Evolutionary conservation across 2,113 vertebrate genomes (phyloP).

Genomic region (Casuarius casuarius): DNA sequence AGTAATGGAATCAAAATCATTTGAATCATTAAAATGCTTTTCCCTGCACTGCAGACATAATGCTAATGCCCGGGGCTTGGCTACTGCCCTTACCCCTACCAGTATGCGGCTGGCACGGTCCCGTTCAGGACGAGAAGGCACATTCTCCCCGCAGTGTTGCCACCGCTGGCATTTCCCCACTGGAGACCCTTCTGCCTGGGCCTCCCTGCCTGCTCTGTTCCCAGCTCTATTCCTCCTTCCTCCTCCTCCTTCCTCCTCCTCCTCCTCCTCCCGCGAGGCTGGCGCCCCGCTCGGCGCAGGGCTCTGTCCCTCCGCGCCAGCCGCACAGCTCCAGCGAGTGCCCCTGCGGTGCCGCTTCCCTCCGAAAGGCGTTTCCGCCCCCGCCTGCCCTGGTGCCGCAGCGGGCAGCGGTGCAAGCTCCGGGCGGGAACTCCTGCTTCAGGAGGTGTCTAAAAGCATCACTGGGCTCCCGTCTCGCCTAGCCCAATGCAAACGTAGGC

Average conservation of each 20-base stretch:
- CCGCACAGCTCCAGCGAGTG: not conserved
- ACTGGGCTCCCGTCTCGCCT: no score
- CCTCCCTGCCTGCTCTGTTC: no score
- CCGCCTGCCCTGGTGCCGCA: not conserved
- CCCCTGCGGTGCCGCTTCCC: rapidly evolving
- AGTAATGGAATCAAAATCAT: not conserved
- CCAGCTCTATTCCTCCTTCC: no score
- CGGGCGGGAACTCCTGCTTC: no score
- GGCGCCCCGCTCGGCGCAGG: not conserved
- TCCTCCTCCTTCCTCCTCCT: rapidly evolving
- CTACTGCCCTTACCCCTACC: not conserved
- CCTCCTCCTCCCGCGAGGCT: rapidly evolving
- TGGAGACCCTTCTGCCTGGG: no score
- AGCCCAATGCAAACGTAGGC: not conserved
- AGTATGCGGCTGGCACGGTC: not conserved
- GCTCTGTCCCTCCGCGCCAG: rapidly evolving
- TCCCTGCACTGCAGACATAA: not conserved
- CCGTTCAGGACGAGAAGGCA: not conserved
- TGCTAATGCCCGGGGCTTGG: not conserved
- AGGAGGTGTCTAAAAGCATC: not conserved
- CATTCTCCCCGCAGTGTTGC: not conserved
- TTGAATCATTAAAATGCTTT: not conserved
- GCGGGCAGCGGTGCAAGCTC: no score
- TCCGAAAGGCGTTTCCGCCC: not conserved
- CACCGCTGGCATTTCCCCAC: not conserved